Evolutionary conservation across 92 coral and sea anemone species (phyloP).

Genomic region (Porites evermanni): DNA sequence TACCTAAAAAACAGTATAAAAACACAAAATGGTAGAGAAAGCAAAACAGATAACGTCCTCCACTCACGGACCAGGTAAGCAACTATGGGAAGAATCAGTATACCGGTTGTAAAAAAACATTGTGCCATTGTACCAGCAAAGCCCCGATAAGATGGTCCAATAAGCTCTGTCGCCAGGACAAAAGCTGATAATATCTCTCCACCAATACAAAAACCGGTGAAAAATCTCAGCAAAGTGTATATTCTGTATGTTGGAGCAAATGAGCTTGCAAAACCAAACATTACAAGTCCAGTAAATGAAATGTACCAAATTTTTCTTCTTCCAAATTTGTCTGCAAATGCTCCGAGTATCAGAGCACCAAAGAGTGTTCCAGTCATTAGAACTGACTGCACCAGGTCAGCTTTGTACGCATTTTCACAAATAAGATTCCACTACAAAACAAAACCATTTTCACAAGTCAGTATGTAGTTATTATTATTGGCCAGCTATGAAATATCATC

Average conservation of each 20-base stretch:
- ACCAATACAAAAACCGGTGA: slow-evolving; percentile 93
- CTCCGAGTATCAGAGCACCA: slow-evolving; percentile 92
- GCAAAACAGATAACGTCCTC: slow-evolving; percentile 90
- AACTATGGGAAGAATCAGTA: slow-evolving; percentile 82
- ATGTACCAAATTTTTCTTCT: slow-evolving; percentile 93
- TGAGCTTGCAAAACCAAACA: slow-evolving; percentile 91
- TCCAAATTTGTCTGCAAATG: slow-evolving; percentile 90
- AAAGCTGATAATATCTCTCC: slow-evolving; percentile 93
- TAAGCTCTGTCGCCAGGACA: slow-evolving; percentile 94
- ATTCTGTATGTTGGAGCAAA: slow-evolving; percentile 86
- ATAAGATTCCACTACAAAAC: slow-evolving; percentile 90
- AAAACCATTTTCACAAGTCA: background rate
- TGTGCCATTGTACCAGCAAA: slow-evolving; percentile 93
- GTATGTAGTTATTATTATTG: too few species aligned
- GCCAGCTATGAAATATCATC: too few species aligned
- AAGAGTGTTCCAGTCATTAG: slow-evolving; percentile 90
- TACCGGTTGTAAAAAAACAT: slow-evolving; percentile 95
- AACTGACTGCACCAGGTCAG: slow-evolving; percentile 84
- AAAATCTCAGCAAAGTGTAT: slow-evolving; percentile 73
- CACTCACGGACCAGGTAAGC: slow-evolving; percentile 91
- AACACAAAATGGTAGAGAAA: slow-evolving; percentile 90
- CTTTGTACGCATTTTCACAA: slow-evolving; percentile 94
- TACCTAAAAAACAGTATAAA: slow-evolving; percentile 95
- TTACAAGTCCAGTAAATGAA: slow-evolving; percentile 81
- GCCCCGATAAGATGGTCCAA: slow-evolving; percentile 97